phyloP scores from a whole-genome alignment of 2,888 invertebrate genomes.

The Geotrupes spiniger region DNA sequence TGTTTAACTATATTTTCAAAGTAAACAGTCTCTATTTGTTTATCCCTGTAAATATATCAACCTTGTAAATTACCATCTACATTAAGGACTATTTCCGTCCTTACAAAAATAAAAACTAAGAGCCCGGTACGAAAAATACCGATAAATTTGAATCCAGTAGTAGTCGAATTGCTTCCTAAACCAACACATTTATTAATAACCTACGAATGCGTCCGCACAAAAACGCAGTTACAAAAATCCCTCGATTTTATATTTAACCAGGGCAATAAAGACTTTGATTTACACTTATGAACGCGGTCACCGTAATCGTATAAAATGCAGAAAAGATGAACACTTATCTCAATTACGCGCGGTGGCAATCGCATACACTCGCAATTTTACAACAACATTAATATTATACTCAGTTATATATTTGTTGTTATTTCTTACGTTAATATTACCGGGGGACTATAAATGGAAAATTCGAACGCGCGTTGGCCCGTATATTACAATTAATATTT shows the following conservation, averaged over 20 bases:
- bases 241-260: slow-evolving; percentile 16
- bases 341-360: slow-evolving; percentile 24
- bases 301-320: slow-evolving; percentile 26
- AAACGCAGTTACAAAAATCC: not conserved
- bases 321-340: slow-evolving; percentile 27
- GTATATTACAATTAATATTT: slow-evolving; percentile 17
- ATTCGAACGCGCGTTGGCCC: slow-evolving; percentile 15
- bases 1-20: no score
- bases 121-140: no score
- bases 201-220: not conserved
- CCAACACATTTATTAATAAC: no score
- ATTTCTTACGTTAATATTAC: slow-evolving; percentile 11
- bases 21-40: no score
- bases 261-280: slow-evolving; percentile 21
- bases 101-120: no score
- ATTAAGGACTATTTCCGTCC: no score
- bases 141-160: no score
- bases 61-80: no score
- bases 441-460: slow-evolving; percentile 6
- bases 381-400: slow-evolving; percentile 19
- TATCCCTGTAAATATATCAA: no score
- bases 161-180: no score
- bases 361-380: slow-evolving; percentile 22
- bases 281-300: slow-evolving; percentile 19
- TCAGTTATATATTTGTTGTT: slow-evolving; percentile 9